Conservation (phyloP, 2,113 vertebrate genomes). For the Alexandromys fortis region DNA sequence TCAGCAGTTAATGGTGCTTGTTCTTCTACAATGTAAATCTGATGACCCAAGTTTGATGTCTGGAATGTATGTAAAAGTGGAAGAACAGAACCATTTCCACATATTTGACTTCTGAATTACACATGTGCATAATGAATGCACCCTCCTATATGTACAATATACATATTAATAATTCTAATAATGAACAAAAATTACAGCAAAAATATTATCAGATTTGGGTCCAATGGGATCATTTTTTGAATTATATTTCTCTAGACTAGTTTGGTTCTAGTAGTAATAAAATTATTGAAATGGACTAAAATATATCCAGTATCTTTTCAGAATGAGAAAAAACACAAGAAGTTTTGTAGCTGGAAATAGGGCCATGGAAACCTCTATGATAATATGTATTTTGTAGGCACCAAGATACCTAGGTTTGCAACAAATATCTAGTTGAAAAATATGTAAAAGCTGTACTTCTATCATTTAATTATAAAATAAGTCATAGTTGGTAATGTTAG, state of each 20-base stretch:
- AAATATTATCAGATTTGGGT: not conserved
- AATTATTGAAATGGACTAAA: not conserved
- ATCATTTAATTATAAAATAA: not conserved
- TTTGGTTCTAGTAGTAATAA: slow-evolving; percentile 11
- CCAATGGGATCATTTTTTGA: not conserved
- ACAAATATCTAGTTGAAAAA: not conserved
- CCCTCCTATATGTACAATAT: not conserved
- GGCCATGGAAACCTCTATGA: not conserved
- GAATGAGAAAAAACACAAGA: not conserved
- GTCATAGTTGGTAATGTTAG: not conserved
- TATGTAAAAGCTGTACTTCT: not conserved
- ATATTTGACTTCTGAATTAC: not conserved
- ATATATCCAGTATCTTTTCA: not conserved
- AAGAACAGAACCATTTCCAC: not conserved
- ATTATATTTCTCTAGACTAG: not conserved
- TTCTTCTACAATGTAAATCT: not conserved
- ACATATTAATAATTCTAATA: not conserved
- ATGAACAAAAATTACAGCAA: not conserved
- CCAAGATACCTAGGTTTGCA: not conserved
- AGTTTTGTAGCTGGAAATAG: not conserved
- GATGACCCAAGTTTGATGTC: not conserved
- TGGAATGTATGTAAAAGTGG: not conserved
- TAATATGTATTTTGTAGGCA: not conserved
- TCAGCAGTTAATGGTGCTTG: not conserved
- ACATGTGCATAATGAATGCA: not conserved